Base-by-base conservation (phyloP, 2,113 vertebrate species). In the Phyllostomus hastatus region DNA sequence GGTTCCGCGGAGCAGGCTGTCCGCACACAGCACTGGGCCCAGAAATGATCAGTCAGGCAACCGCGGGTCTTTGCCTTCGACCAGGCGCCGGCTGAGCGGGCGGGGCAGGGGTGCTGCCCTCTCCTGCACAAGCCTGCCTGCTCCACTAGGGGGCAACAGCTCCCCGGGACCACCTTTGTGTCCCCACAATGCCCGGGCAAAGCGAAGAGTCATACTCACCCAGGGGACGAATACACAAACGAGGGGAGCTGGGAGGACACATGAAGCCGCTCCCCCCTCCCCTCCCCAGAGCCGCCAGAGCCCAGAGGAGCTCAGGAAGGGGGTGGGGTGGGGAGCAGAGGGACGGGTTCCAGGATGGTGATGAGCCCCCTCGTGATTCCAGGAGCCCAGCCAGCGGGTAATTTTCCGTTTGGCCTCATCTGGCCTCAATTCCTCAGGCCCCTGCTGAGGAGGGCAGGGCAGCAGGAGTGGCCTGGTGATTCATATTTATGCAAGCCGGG, bases 151-250 rank as follows among this genome's bases (percentile, higher is more conserved):
- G 33, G 7, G 22, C 38, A 26, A 61, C 81, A 26, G 2, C 24
- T 4, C 57, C 48, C 46, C 19, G 31, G 26, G 14, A 17, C 57
- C 38, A 22, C 70, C 28, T 38, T 50, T 10, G 1, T 67, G 52
- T 10, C 19, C 52, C 28, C 33, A 20, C 11, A 11, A 11, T 33
- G 67, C 88, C 22, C 38, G 22, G 85, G 66, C 9, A 8, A 4
- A 64, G 17, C 38, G 0, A 5, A 4, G 7, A 2, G 35, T 14
- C 0, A 0, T 4, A 16, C 31, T 61, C 64, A 3, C 86, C 8
- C 10, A 0, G 4, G 8, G 38, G 59, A 38, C 0, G 1, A 11
- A 3, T n/a, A 16, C 12, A 0, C 9, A n/a, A 73, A 57, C 4
- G 2, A 46, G 9, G 22, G 10, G 31, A 59, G 22, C 9, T 11